These are phyloP conservation scores for Lamproptera curius DNA, from an alignment of 2,888 invertebrate species.

Conservation along the genomic window DNA sequence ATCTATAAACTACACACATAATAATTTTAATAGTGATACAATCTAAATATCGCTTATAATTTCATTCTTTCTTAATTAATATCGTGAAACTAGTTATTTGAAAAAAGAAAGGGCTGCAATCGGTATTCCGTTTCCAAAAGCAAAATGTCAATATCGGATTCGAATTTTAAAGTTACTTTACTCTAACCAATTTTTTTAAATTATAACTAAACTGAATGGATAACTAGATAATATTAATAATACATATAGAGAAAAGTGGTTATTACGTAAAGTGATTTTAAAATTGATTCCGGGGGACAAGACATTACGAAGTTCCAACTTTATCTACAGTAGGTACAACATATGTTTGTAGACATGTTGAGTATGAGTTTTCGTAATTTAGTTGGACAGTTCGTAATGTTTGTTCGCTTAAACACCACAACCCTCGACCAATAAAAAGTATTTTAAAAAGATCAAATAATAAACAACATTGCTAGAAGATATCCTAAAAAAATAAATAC, in stretches of 20 bases:
- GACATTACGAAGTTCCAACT: slow-evolving; percentile 1
- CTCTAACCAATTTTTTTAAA: too few species aligned
- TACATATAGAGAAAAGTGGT: too few species aligned
- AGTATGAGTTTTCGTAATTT: background rate
- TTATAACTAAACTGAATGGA: too few species aligned
- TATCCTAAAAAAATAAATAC: slow-evolving; percentile 3
- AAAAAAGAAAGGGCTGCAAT: slow-evolving; percentile 52
- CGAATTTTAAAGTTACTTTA: slow-evolving; percentile 22
- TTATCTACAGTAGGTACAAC: too few species aligned
- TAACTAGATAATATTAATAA: too few species aligned
- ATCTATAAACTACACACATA: slow-evolving; percentile 31
- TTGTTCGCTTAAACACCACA: background rate
- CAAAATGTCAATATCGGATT: slow-evolving; percentile 39
- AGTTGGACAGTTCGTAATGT: slow-evolving; percentile 7
- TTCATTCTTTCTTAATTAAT: slow-evolving; percentile 32
- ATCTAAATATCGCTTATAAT: slow-evolving; percentile 35
- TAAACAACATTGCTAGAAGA: slow-evolving; percentile 12
- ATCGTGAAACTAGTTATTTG: slow-evolving; percentile 36
- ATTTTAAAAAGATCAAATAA: background rate
- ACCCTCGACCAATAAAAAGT: slow-evolving; percentile 20
- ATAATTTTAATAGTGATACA: slow-evolving; percentile 36
- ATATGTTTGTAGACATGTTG: background rate
- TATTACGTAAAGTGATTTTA: slow-evolving; percentile 13
- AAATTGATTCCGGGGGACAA: background rate
- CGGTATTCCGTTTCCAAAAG: slow-evolving; percentile 61